Conservation (phyloP, 1,140 invertebrate species). For the Macrosteles quadrilineatus region DNA sequence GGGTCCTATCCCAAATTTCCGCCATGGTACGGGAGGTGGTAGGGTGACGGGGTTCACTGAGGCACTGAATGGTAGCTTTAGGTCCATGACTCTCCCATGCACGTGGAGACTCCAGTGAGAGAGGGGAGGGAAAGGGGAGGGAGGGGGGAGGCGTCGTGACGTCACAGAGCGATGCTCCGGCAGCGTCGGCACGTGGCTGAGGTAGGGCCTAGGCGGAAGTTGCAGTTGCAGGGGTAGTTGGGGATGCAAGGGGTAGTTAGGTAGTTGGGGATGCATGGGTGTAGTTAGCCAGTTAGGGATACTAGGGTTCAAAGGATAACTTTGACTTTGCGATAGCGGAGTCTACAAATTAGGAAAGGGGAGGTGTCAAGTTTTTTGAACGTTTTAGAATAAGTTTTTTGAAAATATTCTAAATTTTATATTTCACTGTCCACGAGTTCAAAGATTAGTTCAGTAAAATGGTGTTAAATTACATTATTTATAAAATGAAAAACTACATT, state of each 20-base stretch:
- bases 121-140: conserved; percentile 31
- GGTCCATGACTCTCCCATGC: conserved; percentile 34
- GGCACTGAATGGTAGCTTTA: conserved; percentile 31
- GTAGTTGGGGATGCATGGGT: too few relatives aligned
- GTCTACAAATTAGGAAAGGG: too few relatives aligned
- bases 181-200: conserved; percentile 26
- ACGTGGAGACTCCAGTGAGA: conserved; percentile 36
- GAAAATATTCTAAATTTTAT: too few relatives aligned
- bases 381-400: too few relatives aligned
- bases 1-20: conserved; percentile 42
- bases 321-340: too few relatives aligned
- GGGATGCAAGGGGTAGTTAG: conserved; percentile 19
- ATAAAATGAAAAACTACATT: too few relatives aligned
- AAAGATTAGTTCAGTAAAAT: too few relatives aligned
- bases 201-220: background rate
- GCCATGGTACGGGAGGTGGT: conserved; percentile 37
- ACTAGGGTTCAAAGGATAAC: too few relatives aligned
- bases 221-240: conserved; percentile 15
- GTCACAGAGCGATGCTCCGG: conserved; percentile 32
- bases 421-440: too few relatives aligned
- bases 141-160: conserved; percentile 35
- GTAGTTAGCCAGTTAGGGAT: too few relatives aligned
- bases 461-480: too few relatives aligned
- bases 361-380: too few relatives aligned
- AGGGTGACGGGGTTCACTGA: conserved; percentile 29